phyloP scores from a whole-genome alignment of 2,113 vertebrate genomes.

The Tupaia tana region DNA sequence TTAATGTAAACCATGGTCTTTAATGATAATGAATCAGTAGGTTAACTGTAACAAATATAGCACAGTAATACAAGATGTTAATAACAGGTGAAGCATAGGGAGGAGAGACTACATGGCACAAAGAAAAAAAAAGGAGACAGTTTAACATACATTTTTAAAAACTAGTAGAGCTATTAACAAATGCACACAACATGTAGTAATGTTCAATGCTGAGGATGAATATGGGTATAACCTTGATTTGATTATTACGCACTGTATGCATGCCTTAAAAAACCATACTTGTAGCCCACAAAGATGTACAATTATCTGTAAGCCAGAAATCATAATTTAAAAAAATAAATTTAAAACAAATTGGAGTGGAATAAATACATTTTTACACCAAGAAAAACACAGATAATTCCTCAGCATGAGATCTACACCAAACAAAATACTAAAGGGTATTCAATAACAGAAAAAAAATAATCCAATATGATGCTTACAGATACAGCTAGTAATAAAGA shows the following conservation, averaged over 20 bases:
- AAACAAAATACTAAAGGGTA: neutral
- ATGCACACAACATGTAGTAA: no score
- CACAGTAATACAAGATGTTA: neutral
- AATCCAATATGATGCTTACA: no score
- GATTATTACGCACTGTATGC: no score
- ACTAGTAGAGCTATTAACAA: no score
- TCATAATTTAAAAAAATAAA: no score
- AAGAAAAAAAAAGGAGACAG: no score
- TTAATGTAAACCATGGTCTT: neutral
- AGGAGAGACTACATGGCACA: neutral
- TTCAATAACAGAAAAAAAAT: neutral
- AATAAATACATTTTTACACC: neutral
- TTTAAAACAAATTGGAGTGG: neutral
- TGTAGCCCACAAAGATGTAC: no score
- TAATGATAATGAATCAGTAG: neutral
- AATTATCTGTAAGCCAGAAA: no score
- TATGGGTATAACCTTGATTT: no score
- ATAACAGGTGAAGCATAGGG: neutral
- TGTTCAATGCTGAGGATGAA: no score
- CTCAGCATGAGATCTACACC: neutral
- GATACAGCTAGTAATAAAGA: neutral
- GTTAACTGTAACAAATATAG: neutral
- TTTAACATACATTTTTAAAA: no score
- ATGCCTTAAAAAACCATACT: no score
- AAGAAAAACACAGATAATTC: neutral